Base-by-base conservation (phyloP, 2,888 invertebrate species). In the Allolobophora icterica region DNA sequence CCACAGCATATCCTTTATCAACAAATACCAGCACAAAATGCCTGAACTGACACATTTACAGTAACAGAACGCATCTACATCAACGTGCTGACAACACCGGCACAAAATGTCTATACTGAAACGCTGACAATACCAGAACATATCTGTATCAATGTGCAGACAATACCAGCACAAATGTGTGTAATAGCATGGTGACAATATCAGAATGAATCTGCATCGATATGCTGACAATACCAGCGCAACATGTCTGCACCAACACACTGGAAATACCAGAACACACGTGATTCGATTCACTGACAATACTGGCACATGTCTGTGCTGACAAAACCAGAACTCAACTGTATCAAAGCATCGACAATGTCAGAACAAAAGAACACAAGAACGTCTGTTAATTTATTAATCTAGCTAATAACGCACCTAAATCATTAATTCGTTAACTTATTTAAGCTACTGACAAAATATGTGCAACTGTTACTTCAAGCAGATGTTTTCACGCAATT, bases 381-480 rank as follows among this genome's bases (percentile, higher is more conserved):
- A n/a, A 71, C 71, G n/a, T 71, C 71, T 8, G 71, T 71, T 71
- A 71, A 71, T 13, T 71, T 71, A n/a, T n/a, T 71, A 71, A n/a
- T 71, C 11, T n/a, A 71, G n/a, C 71, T 71, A 71, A 30, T 4
- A 71, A 71, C 8, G 13, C n/a, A 71, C 71, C 71, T 71, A 71
- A 71, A 71, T n/a, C n/a, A 13, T n/a, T 71, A 71, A n/a, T 71
- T 71, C 13, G 11, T 71, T 71, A 71, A 71, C n/a, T 71, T 71
- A 71, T 1, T n/a, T 71, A 30, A 13, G 30, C n/a, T n/a, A 71
- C 1, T n/a, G 71, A 71, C 8, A n/a, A n/a, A 71, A 71, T 71
- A 71, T 71, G 71, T 71, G 71, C 71, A 71, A 71, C 71, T n/a
- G n/a, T 71, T 71, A 71, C 30, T 71, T 71, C 71, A n/a, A 30